phyloP scores from a whole-genome alignment of 2,888 invertebrate species.

The Pseudococcus viburni region DNA sequence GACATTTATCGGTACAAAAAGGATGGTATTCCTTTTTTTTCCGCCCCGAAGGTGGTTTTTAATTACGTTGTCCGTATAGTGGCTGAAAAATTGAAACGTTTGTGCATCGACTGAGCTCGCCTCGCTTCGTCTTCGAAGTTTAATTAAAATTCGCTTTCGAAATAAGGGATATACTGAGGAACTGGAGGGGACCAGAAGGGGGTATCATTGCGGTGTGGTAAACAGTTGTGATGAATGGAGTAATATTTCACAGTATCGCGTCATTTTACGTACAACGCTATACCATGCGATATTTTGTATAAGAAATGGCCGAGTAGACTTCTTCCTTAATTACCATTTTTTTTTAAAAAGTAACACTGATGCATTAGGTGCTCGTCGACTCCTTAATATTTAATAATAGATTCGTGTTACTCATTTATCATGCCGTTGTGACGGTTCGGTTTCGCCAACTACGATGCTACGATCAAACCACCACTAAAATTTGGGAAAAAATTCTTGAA shows the following conservation, averaged over 20 bases:
- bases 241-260: conserved; percentile 20
- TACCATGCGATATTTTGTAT: not conserved
- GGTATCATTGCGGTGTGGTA: not conserved
- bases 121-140: not conserved
- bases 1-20: not conserved
- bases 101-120: not conserved
- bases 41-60: not conserved
- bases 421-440: not conserved
- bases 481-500: not conserved
- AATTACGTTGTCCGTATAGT: conserved; percentile 3
- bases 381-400: conserved; percentile 36
- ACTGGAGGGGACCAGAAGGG: too few species aligned
- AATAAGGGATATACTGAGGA: too few species aligned
- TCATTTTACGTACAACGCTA: not conserved
- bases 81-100: not conserved
- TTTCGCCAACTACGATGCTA: too few species aligned
- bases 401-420: conserved; percentile 38
- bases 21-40: not conserved
- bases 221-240: conserved; percentile 18
- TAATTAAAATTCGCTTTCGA: conserved; percentile 34
- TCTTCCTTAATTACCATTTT: conserved; percentile 25
- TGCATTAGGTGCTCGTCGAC: not conserved
- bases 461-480: too few species aligned
- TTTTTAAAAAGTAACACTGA: not conserved
- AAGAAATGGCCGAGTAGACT: conserved; percentile 18